A percentile compares a stretch with the other conserved stretches of the same genome.
Conservation (phyloP, 2,888 invertebrate species). For the Agonopterix alstromeriana region DNA sequence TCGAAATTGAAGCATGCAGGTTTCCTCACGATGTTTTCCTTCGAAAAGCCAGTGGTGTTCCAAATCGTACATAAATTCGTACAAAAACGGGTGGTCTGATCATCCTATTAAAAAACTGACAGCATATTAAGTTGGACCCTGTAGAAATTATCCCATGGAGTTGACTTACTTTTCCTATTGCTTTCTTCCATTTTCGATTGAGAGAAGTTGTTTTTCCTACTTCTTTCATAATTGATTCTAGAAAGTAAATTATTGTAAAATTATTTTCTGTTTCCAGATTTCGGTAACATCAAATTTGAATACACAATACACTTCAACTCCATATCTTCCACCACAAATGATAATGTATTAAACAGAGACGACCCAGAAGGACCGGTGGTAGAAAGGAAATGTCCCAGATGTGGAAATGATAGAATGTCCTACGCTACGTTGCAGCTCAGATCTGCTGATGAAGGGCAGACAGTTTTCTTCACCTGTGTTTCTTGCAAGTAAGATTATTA, state of each 20-base stretch:
- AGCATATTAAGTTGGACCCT: too few species aligned
- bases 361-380: conserved; percentile 86
- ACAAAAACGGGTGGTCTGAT: too few species aligned
- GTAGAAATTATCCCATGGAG: too few species aligned
- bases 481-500: conserved; percentile 85
- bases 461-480: conserved; percentile 97
- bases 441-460: conserved; percentile 99
- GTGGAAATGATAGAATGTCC: conserved; percentile 94
- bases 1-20: too few species aligned
- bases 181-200: too few species aligned
- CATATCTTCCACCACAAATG: conserved; percentile 42
- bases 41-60: too few species aligned
- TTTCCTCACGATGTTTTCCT: too few species aligned
- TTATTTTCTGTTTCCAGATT: conserved; percentile 60
- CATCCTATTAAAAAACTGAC: too few species aligned
- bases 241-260: not conserved
- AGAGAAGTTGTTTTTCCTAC: too few species aligned
- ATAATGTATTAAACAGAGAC: conserved; percentile 46
- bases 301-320: conserved; percentile 86
- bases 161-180: too few species aligned
- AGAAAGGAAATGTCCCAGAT: conserved; percentile 89
- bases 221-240: too few species aligned
- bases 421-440: conserved; percentile 96
- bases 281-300: conserved; percentile 79
- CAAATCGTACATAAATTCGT: too few species aligned